Conservation (phyloP, 2,888 invertebrate species). For the Epirrhoe alternata region DNA sequence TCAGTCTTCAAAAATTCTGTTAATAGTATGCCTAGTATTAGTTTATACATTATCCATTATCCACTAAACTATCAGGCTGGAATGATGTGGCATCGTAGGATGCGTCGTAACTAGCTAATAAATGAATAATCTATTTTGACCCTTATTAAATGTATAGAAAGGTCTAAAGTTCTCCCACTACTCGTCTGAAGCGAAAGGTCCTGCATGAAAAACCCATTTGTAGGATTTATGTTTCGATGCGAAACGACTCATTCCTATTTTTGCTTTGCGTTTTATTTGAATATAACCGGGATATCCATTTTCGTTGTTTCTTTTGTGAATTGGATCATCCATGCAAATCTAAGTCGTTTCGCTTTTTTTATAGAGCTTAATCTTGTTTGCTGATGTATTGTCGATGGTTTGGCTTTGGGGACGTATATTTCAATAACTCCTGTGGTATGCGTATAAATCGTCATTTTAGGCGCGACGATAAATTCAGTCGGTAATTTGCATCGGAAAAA, state of each 20-base stretch:
- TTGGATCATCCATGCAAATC: constrained; percentile 47
- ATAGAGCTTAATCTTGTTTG: constrained; percentile 59
- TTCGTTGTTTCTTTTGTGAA: constrained; percentile 62
- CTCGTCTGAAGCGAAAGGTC: constrained; percentile 19
- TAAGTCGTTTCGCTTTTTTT: constrained; percentile 50
- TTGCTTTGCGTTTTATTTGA: constrained; percentile 72
- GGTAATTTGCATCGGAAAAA: constrained; percentile 61
- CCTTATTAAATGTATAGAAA: constrained; percentile 7
- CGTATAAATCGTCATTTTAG: constrained; percentile 79
- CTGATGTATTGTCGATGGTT: constrained; percentile 53
- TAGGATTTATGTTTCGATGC: constrained; percentile 73
- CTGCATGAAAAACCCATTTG: constrained; percentile 72
- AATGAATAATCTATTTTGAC: constrained; percentile 8
- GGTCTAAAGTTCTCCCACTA: constrained; percentile 3
- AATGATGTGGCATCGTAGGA: background rate
- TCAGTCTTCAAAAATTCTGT: too few relatives aligned
- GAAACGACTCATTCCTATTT: constrained; percentile 73
- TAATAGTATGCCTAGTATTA: too few relatives aligned
- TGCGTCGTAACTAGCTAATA: background rate
- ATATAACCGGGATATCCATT: constrained; percentile 70
- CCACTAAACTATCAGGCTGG: background rate
- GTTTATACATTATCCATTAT: too few relatives aligned
- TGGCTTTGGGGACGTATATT: constrained; percentile 81
- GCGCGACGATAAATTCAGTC: constrained; percentile 74
- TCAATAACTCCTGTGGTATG: constrained; percentile 77